These are phyloP conservation scores for Brachyistius frenatus DNA, from an alignment of 2,113 vertebrate species.

Conservation along the genomic window DNA sequence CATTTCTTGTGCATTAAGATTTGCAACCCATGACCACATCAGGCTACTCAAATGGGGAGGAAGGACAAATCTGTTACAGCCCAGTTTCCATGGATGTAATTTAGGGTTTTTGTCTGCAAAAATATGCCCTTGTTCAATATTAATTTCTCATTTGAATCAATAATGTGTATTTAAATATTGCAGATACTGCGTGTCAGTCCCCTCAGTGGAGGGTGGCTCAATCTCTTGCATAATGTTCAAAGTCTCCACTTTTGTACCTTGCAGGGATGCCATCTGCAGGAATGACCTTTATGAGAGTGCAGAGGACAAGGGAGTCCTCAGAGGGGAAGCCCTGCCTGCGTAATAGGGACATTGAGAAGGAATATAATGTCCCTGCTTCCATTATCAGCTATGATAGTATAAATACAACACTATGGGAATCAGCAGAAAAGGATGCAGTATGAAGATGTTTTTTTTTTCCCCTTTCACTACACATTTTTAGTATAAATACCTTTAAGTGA, in stretches of 20 bases:
- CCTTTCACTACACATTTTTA: background rate
- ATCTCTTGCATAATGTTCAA: slow-evolving; percentile 53
- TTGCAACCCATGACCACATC: background rate
- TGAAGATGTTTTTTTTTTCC: background rate
- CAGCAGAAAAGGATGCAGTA: background rate
- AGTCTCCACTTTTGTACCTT: slow-evolving; percentile 40
- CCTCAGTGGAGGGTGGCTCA: background rate
- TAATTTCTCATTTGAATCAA: slow-evolving; percentile 1
- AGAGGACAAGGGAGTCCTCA: slow-evolving; percentile 56
- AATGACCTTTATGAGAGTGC: slow-evolving; percentile 66
- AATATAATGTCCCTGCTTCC: slow-evolving; percentile 19
- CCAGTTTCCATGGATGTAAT: background rate
- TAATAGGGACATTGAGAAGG: slow-evolving; percentile 23
- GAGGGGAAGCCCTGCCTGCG: slow-evolving; percentile 57
- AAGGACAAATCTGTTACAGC: background rate
- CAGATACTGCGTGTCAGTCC: background rate
- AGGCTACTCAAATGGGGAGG: background rate
- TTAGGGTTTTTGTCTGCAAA: background rate
- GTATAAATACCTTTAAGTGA: slow-evolving; percentile 40
- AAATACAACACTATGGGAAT: background rate
- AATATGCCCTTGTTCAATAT: background rate
- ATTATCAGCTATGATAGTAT: background rate
- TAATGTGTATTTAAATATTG: background rate
- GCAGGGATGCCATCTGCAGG: slow-evolving; percentile 62
- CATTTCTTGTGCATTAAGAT: background rate